phyloP scores from a whole-genome alignment of 2,888 invertebrate species.

The Agrotis puta region DNA sequence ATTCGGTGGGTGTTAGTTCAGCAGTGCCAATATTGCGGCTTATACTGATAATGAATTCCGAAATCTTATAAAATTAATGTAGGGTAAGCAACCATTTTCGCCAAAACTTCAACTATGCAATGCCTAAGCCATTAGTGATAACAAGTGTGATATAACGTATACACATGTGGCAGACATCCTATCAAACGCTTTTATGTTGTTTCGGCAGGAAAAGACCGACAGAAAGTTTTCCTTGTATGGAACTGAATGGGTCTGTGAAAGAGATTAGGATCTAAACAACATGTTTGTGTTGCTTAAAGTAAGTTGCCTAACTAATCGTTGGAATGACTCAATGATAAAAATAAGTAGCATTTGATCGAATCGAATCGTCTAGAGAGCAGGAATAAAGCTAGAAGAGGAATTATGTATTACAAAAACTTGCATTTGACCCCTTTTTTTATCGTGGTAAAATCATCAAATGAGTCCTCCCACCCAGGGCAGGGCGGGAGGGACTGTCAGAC shows the following conservation, averaged over 20 bases:
- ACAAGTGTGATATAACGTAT: slow-evolving; percentile 42
- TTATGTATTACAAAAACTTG: background rate
- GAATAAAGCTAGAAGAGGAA: too few relatives aligned
- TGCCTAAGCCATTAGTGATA: slow-evolving; percentile 42
- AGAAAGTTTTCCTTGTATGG: slow-evolving; percentile 45
- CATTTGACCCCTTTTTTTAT: background rate
- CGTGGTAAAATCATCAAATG: too few relatives aligned
- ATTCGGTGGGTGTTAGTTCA: too few relatives aligned
- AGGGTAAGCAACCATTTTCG: slow-evolving; percentile 7
- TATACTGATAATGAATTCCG: background rate
- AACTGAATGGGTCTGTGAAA: slow-evolving; percentile 22
- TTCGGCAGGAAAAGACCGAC: slow-evolving; percentile 38
- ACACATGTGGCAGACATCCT: slow-evolving; percentile 52
- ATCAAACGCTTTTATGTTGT: slow-evolving; percentile 51
- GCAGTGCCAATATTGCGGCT: background rate
- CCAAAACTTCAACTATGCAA: slow-evolving; percentile 36
- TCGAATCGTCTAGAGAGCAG: background rate
- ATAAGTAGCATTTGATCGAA: background rate
- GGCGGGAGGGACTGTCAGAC: too few relatives aligned
- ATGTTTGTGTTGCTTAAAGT: slow-evolving; percentile 39
- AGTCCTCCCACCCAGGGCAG: too few relatives aligned
- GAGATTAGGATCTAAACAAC: slow-evolving; percentile 23
- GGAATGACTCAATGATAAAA: slow-evolving; percentile 3
- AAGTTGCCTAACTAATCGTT: slow-evolving; percentile 25
- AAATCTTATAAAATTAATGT: background rate